Evolutionary conservation across 2,888 invertebrate genomes (phyloP), one percentile per base, ranked within the genome.

Genomic region (Sericinus montela): DNA sequence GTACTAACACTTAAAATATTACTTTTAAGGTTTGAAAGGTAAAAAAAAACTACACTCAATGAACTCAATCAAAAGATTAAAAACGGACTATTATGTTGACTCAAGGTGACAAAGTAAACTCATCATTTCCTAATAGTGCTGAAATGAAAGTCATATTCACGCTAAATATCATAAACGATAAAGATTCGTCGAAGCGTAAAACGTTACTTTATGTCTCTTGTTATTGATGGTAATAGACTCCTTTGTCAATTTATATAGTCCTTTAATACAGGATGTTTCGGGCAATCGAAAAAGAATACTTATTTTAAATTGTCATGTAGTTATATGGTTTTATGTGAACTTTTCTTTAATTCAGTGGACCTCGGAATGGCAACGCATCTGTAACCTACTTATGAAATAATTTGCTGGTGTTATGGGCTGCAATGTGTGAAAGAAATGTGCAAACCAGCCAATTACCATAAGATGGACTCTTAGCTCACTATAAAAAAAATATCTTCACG

Each of bases 201-300:
- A 69, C 51, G 55, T 55, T 45, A 63, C 62, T 56, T 68, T 64
- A 68, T 72, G 67, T 68, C 64, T 55, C 67, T 67, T 56, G 63
- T 62, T 75, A 73, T 75, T 68, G 70, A 75, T 74, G 68, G 68
- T 78, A 79, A 79, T 78, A 74, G 65, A 54, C 58, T 66, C 60
- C 70, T 82, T 84, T 77, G 78, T 82, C 65, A 58, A 63, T 61
- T 69, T 65, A 67, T 72, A 62, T 66, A 59, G 71, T 63, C 70
- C 66, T n/a, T 9, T 57, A 56, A 53, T 75, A 84, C 67, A 78
- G 74, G 60, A 0, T 73, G 81, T 39, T n/a, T 0, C 13, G 46
- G 35, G 41, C 8, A 32, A 7, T 28, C 15, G 23, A 32, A 32
- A 6, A 1, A 32, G 11, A 11, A 10, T 3, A 32, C 6, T 10